These are phyloP conservation scores for Eupithecia insigniata DNA, from an alignment of 2,888 invertebrate genomes.

Conservation along the genomic window DNA sequence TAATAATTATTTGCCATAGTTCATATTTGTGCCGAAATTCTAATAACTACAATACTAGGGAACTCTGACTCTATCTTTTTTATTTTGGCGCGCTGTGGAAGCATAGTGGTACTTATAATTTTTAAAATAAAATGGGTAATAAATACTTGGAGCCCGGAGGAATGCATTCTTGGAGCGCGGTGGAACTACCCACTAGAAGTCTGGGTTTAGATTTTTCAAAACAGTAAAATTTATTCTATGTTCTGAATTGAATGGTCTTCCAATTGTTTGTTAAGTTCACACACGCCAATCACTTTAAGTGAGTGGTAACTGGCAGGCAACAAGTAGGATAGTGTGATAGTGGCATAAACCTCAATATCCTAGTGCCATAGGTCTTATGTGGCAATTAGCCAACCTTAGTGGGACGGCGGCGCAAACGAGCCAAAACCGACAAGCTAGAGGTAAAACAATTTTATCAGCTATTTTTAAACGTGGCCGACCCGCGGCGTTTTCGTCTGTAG, in stretches of 20 bases:
- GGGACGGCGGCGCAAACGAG: conserved; percentile 1
- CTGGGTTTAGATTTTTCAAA: no score
- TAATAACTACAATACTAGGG: no score
- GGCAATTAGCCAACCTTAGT: conserved; percentile 22
- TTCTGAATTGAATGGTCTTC: neutral
- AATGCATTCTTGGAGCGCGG: no score
- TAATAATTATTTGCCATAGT: no score
- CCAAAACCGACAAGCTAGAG: neutral
- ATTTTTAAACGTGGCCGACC: neutral
- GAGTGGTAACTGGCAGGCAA: conserved; percentile 1
- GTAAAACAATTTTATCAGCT: neutral
- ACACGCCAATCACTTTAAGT: conserved; percentile 1
- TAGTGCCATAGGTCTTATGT: neutral
- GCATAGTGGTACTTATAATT: no score
- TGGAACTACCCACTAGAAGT: no score
- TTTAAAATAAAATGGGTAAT: no score
- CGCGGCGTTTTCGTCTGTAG: neutral
- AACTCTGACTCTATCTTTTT: no score
- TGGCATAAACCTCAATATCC: conserved; percentile 1
- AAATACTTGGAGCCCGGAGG: no score
- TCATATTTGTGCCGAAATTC: no score
- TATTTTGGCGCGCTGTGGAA: no score
- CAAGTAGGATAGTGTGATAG: conserved; percentile 1
- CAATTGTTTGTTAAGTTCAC: neutral
- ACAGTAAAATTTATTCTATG: no score